Evolutionary conservation across 2,888 invertebrate genomes (phyloP), one percentile per base, ranked within the genome.

Genomic region (Orthosia gothica): DNA sequence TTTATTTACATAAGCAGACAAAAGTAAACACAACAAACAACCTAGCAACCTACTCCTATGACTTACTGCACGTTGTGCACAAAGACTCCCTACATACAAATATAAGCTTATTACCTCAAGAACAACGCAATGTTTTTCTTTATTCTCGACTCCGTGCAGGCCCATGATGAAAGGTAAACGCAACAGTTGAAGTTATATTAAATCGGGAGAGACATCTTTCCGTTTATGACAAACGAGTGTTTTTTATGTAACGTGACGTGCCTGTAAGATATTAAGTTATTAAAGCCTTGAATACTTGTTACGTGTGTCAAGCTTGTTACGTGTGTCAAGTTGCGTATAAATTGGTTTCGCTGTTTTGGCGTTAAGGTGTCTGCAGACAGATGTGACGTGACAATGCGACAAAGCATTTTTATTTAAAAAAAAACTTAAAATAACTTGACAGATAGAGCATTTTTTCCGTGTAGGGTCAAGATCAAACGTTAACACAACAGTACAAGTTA

Each of bases 121-220:
- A 61, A 68, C 32, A 57, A 50, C 57, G 45, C 32, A 0, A 47
- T 63, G 40, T 32, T 70, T 77, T 64, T 57, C 69, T 70, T 54
- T 63, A 63, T 67, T 49, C 23, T 76, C 59, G 74, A 79, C n/a
- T n/a, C 5, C 50, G 20, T 52, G 59, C 61, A 58, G 47, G 57
- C 32, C 32, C 12, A 32, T 63, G 62, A 85, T 79, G 74, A 74
- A 85, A 85, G 68, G 61, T 69, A 71, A 85, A 84, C 70, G 82
- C 49, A 79, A 66, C 57, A 63, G 59, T 76, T 76, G 57, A 76
- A 80, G 72, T 71, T 80, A 76, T 80, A 86, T 83, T 83, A 86
- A 85, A 86, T 76, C 54, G 26, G 54, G n/a, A 61, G 64, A 72
- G 68, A 76, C 76, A 80, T 85, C 23, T 84, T 65, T 50, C 32